phyloP scores from a whole-genome alignment of 2,888 invertebrate species.

The Meganola albula region DNA sequence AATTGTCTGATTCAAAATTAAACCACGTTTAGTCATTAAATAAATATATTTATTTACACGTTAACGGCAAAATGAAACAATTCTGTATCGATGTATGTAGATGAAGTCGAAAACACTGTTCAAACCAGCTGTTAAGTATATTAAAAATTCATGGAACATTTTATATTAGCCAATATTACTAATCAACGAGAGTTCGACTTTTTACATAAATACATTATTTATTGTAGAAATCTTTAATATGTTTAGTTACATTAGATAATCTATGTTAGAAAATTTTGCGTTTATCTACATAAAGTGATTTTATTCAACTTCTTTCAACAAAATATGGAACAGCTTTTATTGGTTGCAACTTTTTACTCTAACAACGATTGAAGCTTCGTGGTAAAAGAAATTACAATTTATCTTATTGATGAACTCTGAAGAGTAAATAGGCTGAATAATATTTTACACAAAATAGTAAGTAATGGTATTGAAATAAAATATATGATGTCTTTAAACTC shows the following conservation, averaged over 20 bases:
- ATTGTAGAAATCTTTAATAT: slow-evolving; percentile 59
- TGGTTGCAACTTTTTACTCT: slow-evolving; percentile 34
- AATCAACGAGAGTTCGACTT: slow-evolving; percentile 46
- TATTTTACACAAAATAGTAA: no score
- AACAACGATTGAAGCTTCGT: slow-evolving; percentile 60
- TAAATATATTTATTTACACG: slow-evolving; percentile 77
- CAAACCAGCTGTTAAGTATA: slow-evolving; percentile 34
- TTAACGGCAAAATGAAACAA: slow-evolving; percentile 65
- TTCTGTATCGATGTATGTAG: slow-evolving; percentile 67
- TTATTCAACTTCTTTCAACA: no score
- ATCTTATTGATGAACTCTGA: slow-evolving; percentile 26
- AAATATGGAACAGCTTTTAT: no score
- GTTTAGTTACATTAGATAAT: slow-evolving; percentile 48
- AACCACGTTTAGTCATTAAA: slow-evolving; percentile 61
- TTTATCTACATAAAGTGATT: slow-evolving; percentile 31
- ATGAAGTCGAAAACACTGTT: slow-evolving; percentile 44
- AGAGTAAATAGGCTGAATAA: no score
- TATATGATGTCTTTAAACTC: no score
- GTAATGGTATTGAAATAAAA: no score
- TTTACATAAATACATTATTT: slow-evolving; percentile 70
- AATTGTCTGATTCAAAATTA: no score
- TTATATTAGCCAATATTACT: slow-evolving; percentile 40
- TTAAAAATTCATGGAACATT: slow-evolving; percentile 37
- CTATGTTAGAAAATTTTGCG: slow-evolving; percentile 44
- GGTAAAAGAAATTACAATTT: slow-evolving; percentile 38